Base-by-base conservation (phyloP, 2,797 vertebrate genomes). In the Acomys russatus region DNA sequence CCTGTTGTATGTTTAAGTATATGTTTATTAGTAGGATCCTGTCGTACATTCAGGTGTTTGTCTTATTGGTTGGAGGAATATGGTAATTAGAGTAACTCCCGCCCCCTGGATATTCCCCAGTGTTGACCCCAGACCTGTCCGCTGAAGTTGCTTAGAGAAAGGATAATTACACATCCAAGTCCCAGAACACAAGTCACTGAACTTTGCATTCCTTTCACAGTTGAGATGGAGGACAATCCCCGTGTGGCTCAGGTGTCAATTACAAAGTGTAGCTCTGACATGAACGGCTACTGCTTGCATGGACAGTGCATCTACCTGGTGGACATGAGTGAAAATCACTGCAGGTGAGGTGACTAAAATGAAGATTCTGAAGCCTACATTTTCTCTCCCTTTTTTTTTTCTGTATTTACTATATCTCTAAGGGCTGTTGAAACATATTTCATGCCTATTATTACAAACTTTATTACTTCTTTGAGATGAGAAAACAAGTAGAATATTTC, bases 201-300 rank as follows among this genome's bases (percentile, higher is more conserved):
- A n/a, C 33, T 96, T 79, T 77, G 38, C 4, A 1, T 93, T 94
- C 73, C 91, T n/a, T 68, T 97, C 94, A 28, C 97, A 98, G 98
- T 98, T 97, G 98, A 97, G 95, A 98, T 95, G 82, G 98, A 98
- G 91, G 97, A 98, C 77, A 97, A 84, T 64, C 98, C 98, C 0
- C 98, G 97, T 0, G 97, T 98, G 92, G 98, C 98, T 83, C 98
- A 98, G 10, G 97, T 98, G 0, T 98, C 95, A 28, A 98, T 98
- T 96, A 97, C 97, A 0, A 97, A 96, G 63, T 99, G 99, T 68
- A 89, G 97, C 25, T 90, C 98, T 35, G 98, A 98, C 90, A 98
- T 98, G 98, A 96, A 98, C 5, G 98, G 98, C 88, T 99, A 98
- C 95, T 99, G 99, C 95, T 98, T 99, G 80, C 98, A 99, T 0